Evolutionary conservation across 2,797 vertebrate genomes (phyloP).

Genomic region (Ceryle rudis): DNA sequence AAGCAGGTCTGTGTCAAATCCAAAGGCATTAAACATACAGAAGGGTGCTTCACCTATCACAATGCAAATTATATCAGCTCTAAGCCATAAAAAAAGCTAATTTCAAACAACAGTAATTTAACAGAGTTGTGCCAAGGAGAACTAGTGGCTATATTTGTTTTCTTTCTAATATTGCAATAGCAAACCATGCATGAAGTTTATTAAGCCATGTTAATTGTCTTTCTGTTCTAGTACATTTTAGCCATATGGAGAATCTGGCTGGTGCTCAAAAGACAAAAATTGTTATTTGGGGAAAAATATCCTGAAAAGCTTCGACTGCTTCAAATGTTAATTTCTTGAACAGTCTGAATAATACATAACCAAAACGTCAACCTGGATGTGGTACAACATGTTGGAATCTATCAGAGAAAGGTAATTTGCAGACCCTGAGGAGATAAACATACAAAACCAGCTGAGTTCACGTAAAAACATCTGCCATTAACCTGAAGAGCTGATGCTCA

Average conservation of each 20-base stretch:
- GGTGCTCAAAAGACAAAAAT: constrained; percentile 3
- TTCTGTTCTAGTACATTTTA: constrained; percentile 60
- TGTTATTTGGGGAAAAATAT: constrained; percentile 50
- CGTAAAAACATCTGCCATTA: neutral
- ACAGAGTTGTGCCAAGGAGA: constrained; percentile 50
- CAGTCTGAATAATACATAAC: constrained; percentile 3
- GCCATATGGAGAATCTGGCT: constrained; percentile 65
- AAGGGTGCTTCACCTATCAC: constrained; percentile 22
- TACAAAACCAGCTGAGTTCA: neutral
- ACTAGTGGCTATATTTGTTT: constrained; percentile 68
- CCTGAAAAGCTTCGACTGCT: constrained; percentile 29
- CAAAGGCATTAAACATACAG: neutral
- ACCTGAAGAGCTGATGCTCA: neutral
- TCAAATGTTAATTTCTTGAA: constrained; percentile 25
- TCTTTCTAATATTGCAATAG: constrained; percentile 70
- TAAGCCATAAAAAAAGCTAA: constrained; percentile 43
- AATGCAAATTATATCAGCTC: constrained; percentile 15
- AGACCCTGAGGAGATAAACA: neutral
- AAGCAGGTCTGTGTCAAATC: neutral
- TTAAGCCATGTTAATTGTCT: constrained; percentile 75
- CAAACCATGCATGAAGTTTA: constrained; percentile 77
- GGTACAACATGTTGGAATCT: neutral
- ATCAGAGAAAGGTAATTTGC: neutral
- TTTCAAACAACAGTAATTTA: constrained; percentile 72
- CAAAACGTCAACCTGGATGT: neutral